Evolutionary conservation across 1,140 invertebrate species (phyloP), one percentile per base, ranked within the genome.

Genomic region (Hylyphantes graminicola): DNA sequence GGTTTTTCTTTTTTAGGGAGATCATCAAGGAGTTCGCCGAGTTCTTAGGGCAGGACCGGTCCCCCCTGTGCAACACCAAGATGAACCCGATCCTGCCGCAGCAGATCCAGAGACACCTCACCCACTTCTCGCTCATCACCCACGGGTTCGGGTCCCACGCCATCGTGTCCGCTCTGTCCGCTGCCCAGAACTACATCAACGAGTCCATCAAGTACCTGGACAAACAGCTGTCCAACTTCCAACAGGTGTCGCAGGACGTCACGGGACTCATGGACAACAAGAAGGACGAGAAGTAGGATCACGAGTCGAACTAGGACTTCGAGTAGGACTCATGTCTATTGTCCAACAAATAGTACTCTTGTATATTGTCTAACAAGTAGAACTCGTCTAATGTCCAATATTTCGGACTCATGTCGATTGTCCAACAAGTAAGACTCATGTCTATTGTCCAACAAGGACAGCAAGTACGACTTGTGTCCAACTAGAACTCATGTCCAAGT

Each of bases 11-110:
- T 70, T 57, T 65, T 90, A 96, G 94, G 89, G 94, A 98, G 94
- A 94, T 99, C 88, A 95, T 97, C 87, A 99, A 99, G 92, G 98
- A 99, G 91, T 92, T 99, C 88, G 96, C 98, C 93, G 97, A 99
- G 90, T 93, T 99, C 86, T 91, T 99, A 86, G 98, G 97, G 90
- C 97, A 99, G 90, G 97, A 99, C 90, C 92, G 97, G 87, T 96
- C 97, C 79, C 97, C 98, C 64, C 91, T 99, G 87, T 98, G 97
- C 91, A 99, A 98, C 90, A 98, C 96, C 53, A 93, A 97, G 89
- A 97, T 97, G 50, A 96, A 96, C 88, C 94, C 96, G 86, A 93
- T 98, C 84, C 92, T 99, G 85, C 97, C 99, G 89, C 95, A 95
- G 6, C 95, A 94, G 87, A 98, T 99, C 90, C 98, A 99, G 91